Base-by-base conservation (phyloP, 2,888 invertebrate species). In the Gisinianus flammeolus region DNA sequence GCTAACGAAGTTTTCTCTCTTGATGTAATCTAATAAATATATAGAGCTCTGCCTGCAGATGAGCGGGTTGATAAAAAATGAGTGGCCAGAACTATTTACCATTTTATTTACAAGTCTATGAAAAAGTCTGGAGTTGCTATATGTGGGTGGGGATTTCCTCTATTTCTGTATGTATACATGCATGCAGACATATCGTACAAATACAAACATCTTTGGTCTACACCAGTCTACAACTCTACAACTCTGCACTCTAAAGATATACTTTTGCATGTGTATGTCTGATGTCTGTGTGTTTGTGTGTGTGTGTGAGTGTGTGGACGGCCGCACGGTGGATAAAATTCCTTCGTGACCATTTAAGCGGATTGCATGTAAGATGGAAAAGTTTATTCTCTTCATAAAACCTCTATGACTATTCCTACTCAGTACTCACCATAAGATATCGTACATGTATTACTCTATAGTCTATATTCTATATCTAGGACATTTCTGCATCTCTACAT, bases 321-420 rank as follows among this genome's bases (percentile, higher is more conserved):
- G 71, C 71, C 58, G 6, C 12, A 44, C n/a, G 54, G 31, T 6
- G 73, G 62, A 73, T 73, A 58, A 73, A 73, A 73, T 73, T 73
- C 73, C 73, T 73, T 73, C 73, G 73, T 73, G 73, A 73, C 62
- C 73, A 62, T 73, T 58, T 58, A 62, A 73, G 64, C 33, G 73
- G 62, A 73, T 73, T 62, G 73, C 73, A 73, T 73, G 73, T 64
- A 73, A 64, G 64, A 73, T 73, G 73, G 33, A 33, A 58, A 71
- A 71, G 71, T 71, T 71, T 71, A 71, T 70, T 58, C 58, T 58
- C 58, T 58, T 58, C 44, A 44, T 44, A 44, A 44, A 44, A 44
- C 44, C 44, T 44, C 44, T 19, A 44, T 44, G 44, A 16, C 44
- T 19, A 44, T 44, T 2, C 8, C 19, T 19, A 2, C 8, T 6